phyloP scores from a whole-genome alignment of 2,113 vertebrate species.

The Zingel zingel region DNA sequence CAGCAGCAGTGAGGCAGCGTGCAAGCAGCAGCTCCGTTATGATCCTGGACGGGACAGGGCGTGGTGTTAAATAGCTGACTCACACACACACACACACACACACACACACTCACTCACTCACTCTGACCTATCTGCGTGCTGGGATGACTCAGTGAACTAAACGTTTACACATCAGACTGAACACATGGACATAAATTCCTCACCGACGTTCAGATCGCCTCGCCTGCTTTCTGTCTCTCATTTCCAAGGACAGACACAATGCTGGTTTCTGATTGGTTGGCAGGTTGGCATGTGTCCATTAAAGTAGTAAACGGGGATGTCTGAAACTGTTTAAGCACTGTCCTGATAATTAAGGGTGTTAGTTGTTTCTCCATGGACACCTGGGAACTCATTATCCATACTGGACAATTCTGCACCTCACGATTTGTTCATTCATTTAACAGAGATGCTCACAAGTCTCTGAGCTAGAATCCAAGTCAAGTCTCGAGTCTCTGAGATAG shows the following conservation, averaged over 20 bases:
- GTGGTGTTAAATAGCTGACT: conserved; percentile 79
- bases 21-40: conserved; percentile 70
- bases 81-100: conserved; percentile 39
- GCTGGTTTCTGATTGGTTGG: conserved; percentile 10
- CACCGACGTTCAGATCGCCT: conserved; percentile 9
- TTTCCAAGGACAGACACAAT: no score
- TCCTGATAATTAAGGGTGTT: background rate
- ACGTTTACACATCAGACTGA: conserved; percentile 48
- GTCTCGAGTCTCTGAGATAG: no score
- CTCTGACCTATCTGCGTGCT: background rate
- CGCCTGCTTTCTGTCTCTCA: background rate
- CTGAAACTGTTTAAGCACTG: background rate
- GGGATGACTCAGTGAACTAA: conserved; percentile 44
- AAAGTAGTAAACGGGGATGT: rapidly evolving
- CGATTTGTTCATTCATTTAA: background rate
- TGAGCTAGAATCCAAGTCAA: no score
- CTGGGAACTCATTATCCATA: background rate
- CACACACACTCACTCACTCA: conserved; percentile 13
- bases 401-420: background rate
- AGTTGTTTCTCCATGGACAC: background rate
- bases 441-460: no score
- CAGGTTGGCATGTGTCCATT: background rate
- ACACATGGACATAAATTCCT: conserved; percentile 55
- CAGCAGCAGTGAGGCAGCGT: conserved; percentile 32
- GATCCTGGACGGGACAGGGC: conserved; percentile 64